Conservation (phyloP, 2,113 vertebrate species). For the Heterotis niloticus region DNA sequence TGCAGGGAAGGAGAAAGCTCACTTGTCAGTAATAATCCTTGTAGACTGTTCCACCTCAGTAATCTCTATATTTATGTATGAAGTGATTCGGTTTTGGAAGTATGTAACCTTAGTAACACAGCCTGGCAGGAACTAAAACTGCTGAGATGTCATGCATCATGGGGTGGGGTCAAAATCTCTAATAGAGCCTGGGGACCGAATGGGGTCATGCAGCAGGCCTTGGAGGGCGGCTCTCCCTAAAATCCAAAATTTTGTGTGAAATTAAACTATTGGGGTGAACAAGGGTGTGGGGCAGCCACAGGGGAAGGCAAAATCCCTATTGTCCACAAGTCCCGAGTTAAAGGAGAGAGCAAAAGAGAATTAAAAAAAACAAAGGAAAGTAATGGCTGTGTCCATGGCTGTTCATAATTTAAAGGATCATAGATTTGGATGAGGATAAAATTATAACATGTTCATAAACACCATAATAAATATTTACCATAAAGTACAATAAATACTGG, state of each 20-base stretch:
- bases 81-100: constrained; percentile 16
- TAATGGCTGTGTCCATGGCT: not conserved
- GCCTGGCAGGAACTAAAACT: constrained; percentile 18
- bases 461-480: not conserved
- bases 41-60: constrained; percentile 18
- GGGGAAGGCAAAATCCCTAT: not conserved
- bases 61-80: constrained; percentile 20
- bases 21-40: constrained; percentile 19
- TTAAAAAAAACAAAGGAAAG: not conserved
- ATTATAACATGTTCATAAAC: not conserved
- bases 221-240: not conserved
- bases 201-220: not conserved
- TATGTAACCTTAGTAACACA: constrained; percentile 25
- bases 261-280: not conserved
- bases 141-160: constrained; percentile 3
- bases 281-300: not conserved
- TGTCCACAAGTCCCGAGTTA: constrained; percentile 23
- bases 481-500: too few species aligned
- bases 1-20: not conserved
- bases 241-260: not conserved
- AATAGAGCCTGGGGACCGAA: not conserved
- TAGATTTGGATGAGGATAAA: not conserved
- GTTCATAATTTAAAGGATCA: not conserved
- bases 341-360: constrained; percentile 20
- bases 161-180: not conserved